These are phyloP conservation scores for Blera fallax DNA, from an alignment of 2,888 invertebrate genomes.

Conservation along the genomic window DNA sequence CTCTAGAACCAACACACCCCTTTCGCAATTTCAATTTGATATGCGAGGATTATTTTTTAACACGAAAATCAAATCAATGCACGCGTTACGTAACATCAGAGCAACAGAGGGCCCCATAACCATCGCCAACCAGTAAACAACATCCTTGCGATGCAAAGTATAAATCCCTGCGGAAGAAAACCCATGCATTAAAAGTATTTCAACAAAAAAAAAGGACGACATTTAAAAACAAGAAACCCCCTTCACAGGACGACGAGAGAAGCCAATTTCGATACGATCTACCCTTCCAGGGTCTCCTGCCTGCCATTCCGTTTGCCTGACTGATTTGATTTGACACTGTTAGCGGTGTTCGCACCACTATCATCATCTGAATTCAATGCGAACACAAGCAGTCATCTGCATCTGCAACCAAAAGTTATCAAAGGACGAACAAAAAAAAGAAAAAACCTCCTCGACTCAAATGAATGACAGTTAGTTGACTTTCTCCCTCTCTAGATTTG, in stretches of 20 bases:
- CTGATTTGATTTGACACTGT: constrained; percentile 67
- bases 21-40: constrained; percentile 68
- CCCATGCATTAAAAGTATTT: constrained; percentile 29
- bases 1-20: background rate
- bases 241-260: constrained; percentile 19
- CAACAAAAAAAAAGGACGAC: constrained; percentile 40
- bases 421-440: constrained; percentile 32
- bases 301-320: constrained; percentile 39
- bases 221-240: constrained; percentile 40
- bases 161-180: constrained; percentile 37
- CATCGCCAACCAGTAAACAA: background rate
- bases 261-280: constrained; percentile 63
- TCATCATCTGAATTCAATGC: constrained; percentile 41
- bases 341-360: constrained; percentile 61
- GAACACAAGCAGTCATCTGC: constrained; percentile 16
- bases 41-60: constrained; percentile 67
- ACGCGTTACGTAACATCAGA: constrained; percentile 60
- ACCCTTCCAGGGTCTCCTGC: constrained; percentile 24
- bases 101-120: constrained; percentile 20
- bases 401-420: constrained; percentile 37
- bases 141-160: constrained; percentile 16
- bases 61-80: constrained; percentile 70
- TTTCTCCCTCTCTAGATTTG: constrained; percentile 33
- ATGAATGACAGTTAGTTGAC: constrained; percentile 65
- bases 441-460: constrained; percentile 16